Percentiles rank a stretch among this genome's conserved stretches.
Conservation (phyloP, 2,113 vertebrate species). For the Pavo muticus region DNA sequence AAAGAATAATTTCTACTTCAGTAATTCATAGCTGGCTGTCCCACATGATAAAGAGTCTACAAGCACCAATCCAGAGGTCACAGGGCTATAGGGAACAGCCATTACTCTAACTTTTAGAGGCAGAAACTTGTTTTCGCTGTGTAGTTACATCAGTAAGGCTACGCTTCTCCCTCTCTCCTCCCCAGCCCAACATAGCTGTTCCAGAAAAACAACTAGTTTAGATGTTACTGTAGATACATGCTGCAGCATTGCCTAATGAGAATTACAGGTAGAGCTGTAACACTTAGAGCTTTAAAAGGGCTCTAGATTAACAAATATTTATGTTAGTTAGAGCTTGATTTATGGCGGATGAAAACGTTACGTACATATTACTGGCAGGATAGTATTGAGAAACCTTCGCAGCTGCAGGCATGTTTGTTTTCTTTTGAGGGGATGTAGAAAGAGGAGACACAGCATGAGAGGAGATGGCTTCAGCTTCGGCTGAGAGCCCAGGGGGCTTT, state of each 20-base stretch:
- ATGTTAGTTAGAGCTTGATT: not conserved
- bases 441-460: accelerated
- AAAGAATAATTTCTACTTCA: not conserved
- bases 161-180: accelerated
- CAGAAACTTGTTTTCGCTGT: not conserved
- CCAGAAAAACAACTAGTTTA: not conserved
- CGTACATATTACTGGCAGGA: not conserved
- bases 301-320: slow-evolving; percentile 5
- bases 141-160: not conserved
- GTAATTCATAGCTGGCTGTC: not conserved
- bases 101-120: not conserved
- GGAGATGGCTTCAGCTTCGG: accelerated
- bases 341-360: accelerated
- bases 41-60: not conserved
- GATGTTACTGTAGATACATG: not conserved
- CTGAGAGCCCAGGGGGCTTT: not conserved
- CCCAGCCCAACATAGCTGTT: not conserved
- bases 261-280: not conserved
- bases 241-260: not conserved
- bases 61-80: not conserved
- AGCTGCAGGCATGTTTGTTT: not conserved
- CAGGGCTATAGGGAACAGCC: not conserved
- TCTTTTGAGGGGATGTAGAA: not conserved
- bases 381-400: not conserved
- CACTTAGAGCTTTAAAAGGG: not conserved